A percentile compares a stretch with the other conserved stretches of the same genome.
These are phyloP conservation scores for Galerucella nymphaeae DNA, from an alignment of 2,888 invertebrate species.

Conservation along the genomic window DNA sequence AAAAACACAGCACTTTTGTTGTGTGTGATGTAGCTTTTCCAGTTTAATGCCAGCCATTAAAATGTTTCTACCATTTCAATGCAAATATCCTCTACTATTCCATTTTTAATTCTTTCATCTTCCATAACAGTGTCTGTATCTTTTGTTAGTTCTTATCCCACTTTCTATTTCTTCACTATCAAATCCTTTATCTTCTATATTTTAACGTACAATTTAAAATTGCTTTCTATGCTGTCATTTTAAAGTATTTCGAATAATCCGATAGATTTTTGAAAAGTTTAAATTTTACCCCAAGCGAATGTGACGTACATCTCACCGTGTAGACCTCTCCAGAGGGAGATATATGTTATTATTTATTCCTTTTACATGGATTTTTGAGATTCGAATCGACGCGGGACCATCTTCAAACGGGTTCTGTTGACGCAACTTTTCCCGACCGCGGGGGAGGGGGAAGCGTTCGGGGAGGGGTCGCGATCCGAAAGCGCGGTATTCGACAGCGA, in stretches of 20 bases:
- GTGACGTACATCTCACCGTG: conserved; percentile 35
- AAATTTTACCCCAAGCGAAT: conserved; percentile 36
- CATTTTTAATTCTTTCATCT: no score
- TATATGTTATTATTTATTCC: conserved; percentile 64
- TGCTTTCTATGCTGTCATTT: no score
- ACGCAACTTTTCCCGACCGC: conserved; percentile 61
- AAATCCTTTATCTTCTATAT: no score
- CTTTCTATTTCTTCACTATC: no score
- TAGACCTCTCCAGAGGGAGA: conserved; percentile 31
- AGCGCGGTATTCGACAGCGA: conserved; percentile 60
- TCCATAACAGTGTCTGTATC: no score
- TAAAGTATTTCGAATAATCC: background rate
- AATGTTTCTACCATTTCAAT: no score
- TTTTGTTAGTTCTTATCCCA: no score
- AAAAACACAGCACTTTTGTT: no score
- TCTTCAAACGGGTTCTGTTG: conserved; percentile 53
- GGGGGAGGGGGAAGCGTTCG: conserved; percentile 48
- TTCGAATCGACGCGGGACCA: conserved; percentile 65
- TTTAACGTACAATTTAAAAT: no score
- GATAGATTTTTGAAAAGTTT: conserved; percentile 2
- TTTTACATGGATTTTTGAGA: conserved; percentile 67
- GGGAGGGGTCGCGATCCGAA: conserved; percentile 60
- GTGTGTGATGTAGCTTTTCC: no score
- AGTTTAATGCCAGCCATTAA: no score
- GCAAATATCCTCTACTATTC: no score